phyloP scores from a whole-genome alignment of 2,113 vertebrate genomes.

The Melanerpes formicivorus region DNA sequence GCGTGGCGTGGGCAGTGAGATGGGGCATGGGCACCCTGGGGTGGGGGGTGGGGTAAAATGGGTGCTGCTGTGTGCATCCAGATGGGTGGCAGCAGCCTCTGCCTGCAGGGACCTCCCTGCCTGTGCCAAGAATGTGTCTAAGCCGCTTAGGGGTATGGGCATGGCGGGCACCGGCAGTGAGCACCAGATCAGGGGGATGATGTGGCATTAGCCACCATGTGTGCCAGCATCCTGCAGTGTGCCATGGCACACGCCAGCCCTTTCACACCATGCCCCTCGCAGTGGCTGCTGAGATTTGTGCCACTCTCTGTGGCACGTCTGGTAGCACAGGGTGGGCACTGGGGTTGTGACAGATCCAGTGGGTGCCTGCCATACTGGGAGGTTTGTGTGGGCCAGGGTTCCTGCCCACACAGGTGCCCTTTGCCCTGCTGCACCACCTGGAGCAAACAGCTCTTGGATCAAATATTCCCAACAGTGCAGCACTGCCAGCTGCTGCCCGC shows the following conservation, averaged over 20 bases:
- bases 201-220: not conserved
- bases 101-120: not conserved
- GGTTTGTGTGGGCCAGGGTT: not conserved
- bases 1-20: not conserved
- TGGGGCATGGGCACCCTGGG: fast-evolving
- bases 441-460: not conserved
- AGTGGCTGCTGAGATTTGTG: fast-evolving
- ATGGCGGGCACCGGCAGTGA: fast-evolving
- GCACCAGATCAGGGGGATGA: not conserved
- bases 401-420: not conserved
- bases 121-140: not conserved
- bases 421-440: not conserved
- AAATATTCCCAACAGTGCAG: not conserved
- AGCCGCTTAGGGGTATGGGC: not conserved
- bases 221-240: not conserved
- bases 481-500: not conserved
- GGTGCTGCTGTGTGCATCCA: not conserved
- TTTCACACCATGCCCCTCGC: fast-evolving
- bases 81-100: not conserved
- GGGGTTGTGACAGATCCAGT: fast-evolving
- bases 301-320: not conserved
- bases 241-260: not conserved
- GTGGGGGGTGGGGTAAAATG: not conserved
- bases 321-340: not conserved
- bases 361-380: fast-evolving